Evolutionary conservation across 2,113 vertebrate species (phyloP).

Genomic region (Macaca fascicularis): DNA sequence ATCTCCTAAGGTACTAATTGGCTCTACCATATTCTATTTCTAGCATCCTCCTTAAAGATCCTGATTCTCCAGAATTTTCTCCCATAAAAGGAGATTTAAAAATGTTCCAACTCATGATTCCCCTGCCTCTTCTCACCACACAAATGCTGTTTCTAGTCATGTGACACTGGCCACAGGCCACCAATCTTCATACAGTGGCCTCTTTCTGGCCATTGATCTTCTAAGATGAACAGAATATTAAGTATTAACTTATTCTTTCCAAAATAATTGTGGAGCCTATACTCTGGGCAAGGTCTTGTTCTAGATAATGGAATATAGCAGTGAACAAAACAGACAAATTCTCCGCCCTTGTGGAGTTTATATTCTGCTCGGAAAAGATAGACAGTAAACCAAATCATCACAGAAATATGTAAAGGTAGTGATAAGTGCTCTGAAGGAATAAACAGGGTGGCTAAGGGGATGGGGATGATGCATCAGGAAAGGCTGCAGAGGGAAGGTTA

Average conservation of each 20-base stretch:
- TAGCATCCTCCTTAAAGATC: not conserved
- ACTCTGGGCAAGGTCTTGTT: not conserved
- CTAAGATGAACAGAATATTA: not conserved
- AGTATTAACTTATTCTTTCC: not conserved
- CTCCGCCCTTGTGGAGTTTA: not conserved
- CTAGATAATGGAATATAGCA: not conserved
- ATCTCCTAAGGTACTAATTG: not conserved
- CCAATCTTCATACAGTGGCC: not conserved
- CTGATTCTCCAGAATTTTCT: not conserved
- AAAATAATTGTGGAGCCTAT: not conserved
- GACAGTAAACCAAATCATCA: not conserved
- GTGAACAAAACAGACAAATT: not conserved
- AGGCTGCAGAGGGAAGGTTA: not conserved
- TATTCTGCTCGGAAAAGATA: not conserved
- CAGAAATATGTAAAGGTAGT: not conserved
- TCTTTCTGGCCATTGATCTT: not conserved
- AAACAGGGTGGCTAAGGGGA: not conserved
- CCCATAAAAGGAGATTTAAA: not conserved
- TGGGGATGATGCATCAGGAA: not conserved
- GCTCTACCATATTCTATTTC: not conserved
- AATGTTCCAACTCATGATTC: not conserved
- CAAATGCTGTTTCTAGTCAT: not conserved
- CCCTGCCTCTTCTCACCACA: not conserved
- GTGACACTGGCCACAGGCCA: not conserved
- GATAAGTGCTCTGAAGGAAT: not conserved